Base-by-base conservation (phyloP, 2,113 vertebrate species). In the Leucosticte australis region DNA sequence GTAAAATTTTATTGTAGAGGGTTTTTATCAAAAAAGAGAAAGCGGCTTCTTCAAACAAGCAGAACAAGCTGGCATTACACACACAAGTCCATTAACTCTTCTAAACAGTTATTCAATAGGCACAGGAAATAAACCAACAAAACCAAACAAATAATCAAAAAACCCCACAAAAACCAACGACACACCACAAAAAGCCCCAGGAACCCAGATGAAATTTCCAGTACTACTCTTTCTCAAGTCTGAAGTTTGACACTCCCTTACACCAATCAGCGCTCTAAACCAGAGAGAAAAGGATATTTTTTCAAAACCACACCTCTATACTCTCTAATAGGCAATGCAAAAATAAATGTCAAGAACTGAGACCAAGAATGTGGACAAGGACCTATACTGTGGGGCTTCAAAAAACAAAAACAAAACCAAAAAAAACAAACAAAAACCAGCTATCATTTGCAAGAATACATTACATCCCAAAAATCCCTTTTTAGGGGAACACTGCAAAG, bases 31-130 rank as follows among this genome's bases (percentile, higher is more conserved):
- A 46, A 65, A 49, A 71, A 90, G 5, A 63, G 4, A 52, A 84
- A 35, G 21, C 3, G 15, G n/a, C 12, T 84, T 39, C 37, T 87
- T 78, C 26, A 57, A 62, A 57, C 0, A 0, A 65, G n/a, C 8
- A 62, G 68, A 80, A 24, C 13, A 62, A 85, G 37, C 9, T 39
- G 31, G 13, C 15, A 74, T 77, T 35, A 41, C 80, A 65, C 8
- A 49, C 0, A 2, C 22, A 49, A 76, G 9, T 28, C 27, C 18
- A 31, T 44, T 35, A 75, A 53, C 9, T 23, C 17, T 77, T 64
- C 33, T 49, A 5, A 76, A 41, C 7, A 37, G 5, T 42, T 50
- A 53, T 7, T 27, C 15, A 28, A 37, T 7, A 46, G 22, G 63
- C 27, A 19, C 28, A 35, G 41, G 14, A 30, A 57, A 64, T n/a